Percentiles rank a stretch among this genome's conserved stretches.
These are phyloP conservation scores for Chironomus striatipennis DNA, from an alignment of 1,140 invertebrate genomes.

Conservation along the genomic window DNA sequence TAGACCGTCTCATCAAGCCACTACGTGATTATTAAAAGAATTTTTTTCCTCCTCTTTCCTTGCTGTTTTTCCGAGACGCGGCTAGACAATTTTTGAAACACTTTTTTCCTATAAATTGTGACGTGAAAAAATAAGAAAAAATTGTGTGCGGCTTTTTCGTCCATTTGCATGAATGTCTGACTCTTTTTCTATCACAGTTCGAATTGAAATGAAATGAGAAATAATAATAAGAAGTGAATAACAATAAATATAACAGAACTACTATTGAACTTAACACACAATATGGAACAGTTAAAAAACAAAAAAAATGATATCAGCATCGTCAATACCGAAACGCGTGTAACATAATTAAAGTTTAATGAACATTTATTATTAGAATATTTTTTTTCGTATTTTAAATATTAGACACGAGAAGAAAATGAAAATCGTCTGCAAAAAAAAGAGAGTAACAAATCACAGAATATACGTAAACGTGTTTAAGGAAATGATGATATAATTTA, in stretches of 20 bases:
- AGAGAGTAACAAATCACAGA: not conserved
- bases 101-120: conserved; percentile 1
- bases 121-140: not conserved
- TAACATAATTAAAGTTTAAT: too few relatives aligned
- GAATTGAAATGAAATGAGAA: too few relatives aligned
- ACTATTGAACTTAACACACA: not conserved
- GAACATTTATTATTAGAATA: too few relatives aligned
- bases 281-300: not conserved
- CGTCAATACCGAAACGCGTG: too few relatives aligned
- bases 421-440: conserved; percentile 1
- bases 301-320: not conserved
- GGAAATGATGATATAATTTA: conserved; percentile 15
- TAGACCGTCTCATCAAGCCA: not conserved
- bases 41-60: not conserved
- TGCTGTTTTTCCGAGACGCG: not conserved
- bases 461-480: not conserved
- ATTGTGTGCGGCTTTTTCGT: too few relatives aligned
- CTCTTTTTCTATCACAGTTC: too few relatives aligned
- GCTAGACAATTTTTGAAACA: conserved; percentile 11
- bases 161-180: too few relatives aligned
- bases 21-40: too few relatives aligned
- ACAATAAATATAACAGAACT: too few relatives aligned
- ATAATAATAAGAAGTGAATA: too few relatives aligned
- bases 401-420: not conserved
- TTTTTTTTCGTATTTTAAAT: too few relatives aligned